These are phyloP conservation scores for Nebria brevicollis DNA, from an alignment of 2,888 invertebrate species.

Conservation along the genomic window DNA sequence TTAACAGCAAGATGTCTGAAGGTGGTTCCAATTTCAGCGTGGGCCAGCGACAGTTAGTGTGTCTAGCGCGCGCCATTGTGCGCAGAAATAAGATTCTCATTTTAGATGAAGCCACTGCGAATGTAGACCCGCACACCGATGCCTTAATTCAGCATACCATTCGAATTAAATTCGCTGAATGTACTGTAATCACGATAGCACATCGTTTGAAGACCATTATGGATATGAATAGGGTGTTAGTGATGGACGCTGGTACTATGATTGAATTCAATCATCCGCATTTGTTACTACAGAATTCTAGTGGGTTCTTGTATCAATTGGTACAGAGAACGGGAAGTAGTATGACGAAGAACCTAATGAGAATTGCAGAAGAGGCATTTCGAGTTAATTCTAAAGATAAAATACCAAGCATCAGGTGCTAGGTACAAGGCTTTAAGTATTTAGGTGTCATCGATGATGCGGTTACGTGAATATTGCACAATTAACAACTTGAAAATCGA, in stretches of 20 bases:
- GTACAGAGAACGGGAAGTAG: slow-evolving; percentile 76
- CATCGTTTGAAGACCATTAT: slow-evolving; percentile 88
- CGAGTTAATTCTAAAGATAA: too few relatives aligned
- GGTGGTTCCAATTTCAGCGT: slow-evolving; percentile 67
- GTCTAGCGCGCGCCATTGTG: slow-evolving; percentile 73
- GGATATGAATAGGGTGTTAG: slow-evolving; percentile 85
- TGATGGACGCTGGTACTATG: slow-evolving; percentile 82
- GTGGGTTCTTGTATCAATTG: slow-evolving; percentile 72
- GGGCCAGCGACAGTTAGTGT: slow-evolving; percentile 74
- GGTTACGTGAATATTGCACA: too few relatives aligned
- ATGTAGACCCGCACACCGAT: slow-evolving; percentile 84
- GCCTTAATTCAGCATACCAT: slow-evolving; percentile 82
- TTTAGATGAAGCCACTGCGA: slow-evolving; percentile 82
- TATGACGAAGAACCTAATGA: slow-evolving; percentile 70
- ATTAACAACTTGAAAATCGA: too few relatives aligned
- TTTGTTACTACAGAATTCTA: slow-evolving; percentile 69
- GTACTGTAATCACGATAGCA: slow-evolving; percentile 87
- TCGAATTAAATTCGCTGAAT: slow-evolving; percentile 76
- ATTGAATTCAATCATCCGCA: slow-evolving; percentile 83
- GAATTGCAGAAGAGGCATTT: slow-evolving; percentile 70
- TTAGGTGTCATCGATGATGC: too few relatives aligned
- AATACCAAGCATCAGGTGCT: too few relatives aligned
- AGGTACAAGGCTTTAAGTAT: too few relatives aligned
- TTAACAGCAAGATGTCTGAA: slow-evolving; percentile 79
- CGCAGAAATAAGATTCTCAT: slow-evolving; percentile 62